Evolutionary conservation across 1,140 invertebrate species (phyloP), one percentile per base, ranked within the genome.

Genomic region (Scaptomyza pallida): DNA sequence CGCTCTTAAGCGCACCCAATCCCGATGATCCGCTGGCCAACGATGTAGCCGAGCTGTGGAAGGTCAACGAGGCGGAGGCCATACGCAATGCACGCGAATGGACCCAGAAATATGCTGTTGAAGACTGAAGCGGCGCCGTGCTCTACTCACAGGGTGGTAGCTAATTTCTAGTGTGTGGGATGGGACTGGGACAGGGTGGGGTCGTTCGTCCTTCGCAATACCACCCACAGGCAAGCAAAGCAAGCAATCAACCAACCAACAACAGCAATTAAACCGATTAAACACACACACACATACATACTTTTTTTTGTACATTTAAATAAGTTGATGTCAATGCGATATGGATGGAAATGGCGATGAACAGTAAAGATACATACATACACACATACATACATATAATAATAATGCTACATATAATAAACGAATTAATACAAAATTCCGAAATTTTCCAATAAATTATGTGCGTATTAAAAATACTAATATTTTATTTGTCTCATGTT

Each of bases 11-110:
- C 89, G 98, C 98, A 61, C 98, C 98, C 9, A 99, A 99, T 93
- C 98, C 98, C 10, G 97, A 99, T 92, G 98, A 99, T 93, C 98
- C 98, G 13, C 92, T 99, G 81, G 97, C 97, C 41, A 98, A 98
- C 92, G 96, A 97, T 92, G 97, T 99, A 67, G 98, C 98, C 50
- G 97, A 98, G 92, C 93, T 98, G 69, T 99, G 98, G 97, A 99
- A 98, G 93, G 93, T 95, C 50, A 45, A 86, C n/a, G 80, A 75
- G 5, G 94, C 93, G 62, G 96, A 98, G 93, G 98, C 99, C 72
- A 99, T 99, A 91, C 94, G 95, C 78, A 96, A 96, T 93, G 97
- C 97, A 79, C 96, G 96, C 92, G 96, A 98, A 92, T 98, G 97
- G 97, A 98, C 97, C 80, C 94, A 95, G 75, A 95, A 94, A 93